A percentile compares a stretch with the other conserved stretches of the same genome.
Conservation (phyloP, 2,113 vertebrate species). For the Acrocephalus arundinaceus region DNA sequence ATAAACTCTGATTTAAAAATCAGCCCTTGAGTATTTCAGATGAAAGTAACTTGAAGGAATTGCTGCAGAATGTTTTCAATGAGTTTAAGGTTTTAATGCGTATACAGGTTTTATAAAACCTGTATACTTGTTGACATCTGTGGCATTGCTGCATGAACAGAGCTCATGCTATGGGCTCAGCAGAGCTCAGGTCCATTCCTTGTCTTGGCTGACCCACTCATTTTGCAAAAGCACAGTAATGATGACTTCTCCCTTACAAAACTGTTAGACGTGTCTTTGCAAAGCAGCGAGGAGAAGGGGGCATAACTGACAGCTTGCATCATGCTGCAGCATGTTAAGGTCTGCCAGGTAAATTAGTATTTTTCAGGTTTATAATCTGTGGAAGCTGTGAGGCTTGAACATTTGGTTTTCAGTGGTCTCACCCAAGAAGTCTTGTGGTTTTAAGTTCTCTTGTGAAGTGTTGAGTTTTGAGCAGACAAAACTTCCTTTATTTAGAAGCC, state of each 20-base stretch:
- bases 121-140: background rate
- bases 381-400: background rate
- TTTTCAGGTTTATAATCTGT: background rate
- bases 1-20: background rate
- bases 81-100: background rate
- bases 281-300: background rate
- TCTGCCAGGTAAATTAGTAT: background rate
- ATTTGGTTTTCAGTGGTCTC: background rate
- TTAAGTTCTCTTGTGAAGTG: fast-evolving
- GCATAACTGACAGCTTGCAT: background rate
- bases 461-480: background rate
- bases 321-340: background rate
- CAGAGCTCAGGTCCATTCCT: background rate
- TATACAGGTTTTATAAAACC: background rate
- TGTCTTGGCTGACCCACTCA: fast-evolving
- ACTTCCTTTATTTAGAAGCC: background rate
- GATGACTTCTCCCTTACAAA: background rate
- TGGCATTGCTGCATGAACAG: fast-evolving
- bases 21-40: background rate
- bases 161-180: background rate
- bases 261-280: fast-evolving
- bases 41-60: background rate
- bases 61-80: background rate
- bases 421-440: background rate
- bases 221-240: background rate